These are phyloP conservation scores for Syrphus vitripennis DNA, from an alignment of 2,888 invertebrate species.

Conservation along the genomic window DNA sequence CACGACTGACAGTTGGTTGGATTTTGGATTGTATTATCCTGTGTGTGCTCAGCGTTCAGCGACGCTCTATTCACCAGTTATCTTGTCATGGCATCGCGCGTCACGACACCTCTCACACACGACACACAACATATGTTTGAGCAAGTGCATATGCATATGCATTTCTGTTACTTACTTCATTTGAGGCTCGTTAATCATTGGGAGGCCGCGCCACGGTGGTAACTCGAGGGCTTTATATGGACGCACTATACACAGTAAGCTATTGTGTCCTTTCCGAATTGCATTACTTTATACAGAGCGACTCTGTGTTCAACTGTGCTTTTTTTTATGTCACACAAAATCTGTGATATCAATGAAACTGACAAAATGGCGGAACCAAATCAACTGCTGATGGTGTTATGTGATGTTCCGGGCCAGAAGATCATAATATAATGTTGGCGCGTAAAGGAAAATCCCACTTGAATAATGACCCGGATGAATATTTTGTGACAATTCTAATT, in stretches of 20 bases:
- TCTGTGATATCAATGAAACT: slow-evolving; percentile 40
- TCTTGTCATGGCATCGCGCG: slow-evolving; percentile 13
- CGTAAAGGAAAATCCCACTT: background rate
- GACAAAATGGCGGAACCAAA: slow-evolving; percentile 50
- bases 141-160: slow-evolving; percentile 24
- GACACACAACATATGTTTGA: background rate
- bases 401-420: background rate
- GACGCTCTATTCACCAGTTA: slow-evolving; percentile 4
- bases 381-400: slow-evolving; percentile 1
- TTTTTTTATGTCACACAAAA: slow-evolving; percentile 26
- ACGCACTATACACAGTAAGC: background rate
- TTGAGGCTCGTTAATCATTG: slow-evolving; percentile 58
- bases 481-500: background rate
- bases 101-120: slow-evolving; percentile 10
- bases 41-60: slow-evolving; percentile 30
- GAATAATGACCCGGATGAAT: background rate
- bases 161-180: slow-evolving; percentile 56
- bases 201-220: background rate
- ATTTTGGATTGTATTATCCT: slow-evolving; percentile 34
- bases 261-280: slow-evolving; percentile 38
- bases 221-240: background rate
- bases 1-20: slow-evolving; percentile 36
- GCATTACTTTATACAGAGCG: slow-evolving; percentile 1
- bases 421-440: no score
- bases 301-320: background rate